Evolutionary conservation across 2,888 invertebrate genomes (phyloP), one percentile per base, ranked within the genome.

Genomic region (Nomada goodeniana): DNA sequence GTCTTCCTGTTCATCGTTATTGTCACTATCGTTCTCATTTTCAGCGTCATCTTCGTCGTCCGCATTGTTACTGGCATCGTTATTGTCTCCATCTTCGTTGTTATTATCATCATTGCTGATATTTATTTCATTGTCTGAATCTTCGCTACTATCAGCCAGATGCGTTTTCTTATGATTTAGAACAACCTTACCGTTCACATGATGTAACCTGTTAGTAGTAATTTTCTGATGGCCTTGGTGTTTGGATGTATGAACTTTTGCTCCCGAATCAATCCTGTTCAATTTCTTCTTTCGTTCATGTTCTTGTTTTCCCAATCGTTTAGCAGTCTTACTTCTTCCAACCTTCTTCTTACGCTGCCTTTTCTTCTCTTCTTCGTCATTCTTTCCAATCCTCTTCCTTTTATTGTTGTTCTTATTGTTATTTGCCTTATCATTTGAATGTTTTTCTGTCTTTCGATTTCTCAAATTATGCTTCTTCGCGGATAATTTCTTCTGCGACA

Each of bases 151-250:
- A 11, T 63, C 15, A 42, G 2, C 23, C 13, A n/a, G 7, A 15
- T 1, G 7, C 13, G 13, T 44, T 44, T 64, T 26, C 9, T 18
- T 36, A 10, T 0, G 70, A 13, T 20, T 44, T 13, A 3, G 29
- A 53, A 29, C 7, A 11, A 26, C 53, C 52, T 36, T 61, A 7
- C 57, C 50, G 13, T 29, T 57, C 9, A 13, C 55, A 0, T n/a
- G 80, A 52, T 80, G 80, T 7, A 59, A 20, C 11, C n/a, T 44
- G 18, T 52, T 65, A 5, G 29, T 47, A 52, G 20, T 0, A 23
- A 50, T 55, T 52, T n/a, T 68, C 23, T 29, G 68, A 18, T 18
- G 42, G 36, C 1, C 55, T 10, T 47, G 52, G 13, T 23, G 76
- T 9, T 50, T 11, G n/a, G 2, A 15, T 11, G 7, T 15, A 11